Evolutionary conservation across 2,888 invertebrate genomes (phyloP).

Genomic region (Andrena haemorrhoa): DNA sequence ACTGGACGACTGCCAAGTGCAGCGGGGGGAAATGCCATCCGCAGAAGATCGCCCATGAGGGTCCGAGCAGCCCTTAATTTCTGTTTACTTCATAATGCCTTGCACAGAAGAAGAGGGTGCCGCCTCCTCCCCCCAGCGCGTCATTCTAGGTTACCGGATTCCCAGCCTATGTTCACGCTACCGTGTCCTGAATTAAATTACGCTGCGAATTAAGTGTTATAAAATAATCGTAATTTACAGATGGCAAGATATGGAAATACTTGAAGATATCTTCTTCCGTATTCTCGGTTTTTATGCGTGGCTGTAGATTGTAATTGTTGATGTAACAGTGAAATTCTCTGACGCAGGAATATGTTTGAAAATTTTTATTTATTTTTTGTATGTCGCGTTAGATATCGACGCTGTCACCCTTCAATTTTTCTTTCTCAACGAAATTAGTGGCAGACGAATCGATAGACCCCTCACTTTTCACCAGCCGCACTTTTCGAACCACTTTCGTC

Average conservation of each 20-base stretch:
- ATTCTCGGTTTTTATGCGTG: too few species aligned
- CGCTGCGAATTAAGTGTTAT: not conserved
- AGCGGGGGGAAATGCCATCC: conserved; percentile 55
- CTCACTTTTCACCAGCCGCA: conserved; percentile 36
- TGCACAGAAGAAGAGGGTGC: not conserved
- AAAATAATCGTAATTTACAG: not conserved
- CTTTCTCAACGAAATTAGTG: conserved; percentile 29
- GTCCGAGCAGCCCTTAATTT: conserved; percentile 59
- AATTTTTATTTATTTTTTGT: not conserved
- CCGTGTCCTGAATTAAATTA: not conserved
- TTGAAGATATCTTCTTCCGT: not conserved
- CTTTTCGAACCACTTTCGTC: conserved; percentile 43
- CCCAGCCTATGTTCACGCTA: not conserved
- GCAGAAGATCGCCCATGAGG: conserved; percentile 63
- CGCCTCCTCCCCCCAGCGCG: not conserved
- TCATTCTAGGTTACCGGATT: conserved; percentile 35
- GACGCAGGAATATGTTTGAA: not conserved
- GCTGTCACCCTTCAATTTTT: conserved; percentile 17
- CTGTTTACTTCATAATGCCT: conserved; percentile 59
- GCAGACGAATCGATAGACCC: conserved; percentile 32
- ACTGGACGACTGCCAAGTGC: conserved; percentile 65
- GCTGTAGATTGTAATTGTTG: too few species aligned
- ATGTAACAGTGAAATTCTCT: too few species aligned
- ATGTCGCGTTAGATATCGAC: not conserved
- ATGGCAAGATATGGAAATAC: not conserved